Percentiles rank a stretch among this genome's conserved stretches.
phyloP scores from a whole-genome alignment of 2,888 invertebrate genomes.

The Hydrotaea diabolus region DNA sequence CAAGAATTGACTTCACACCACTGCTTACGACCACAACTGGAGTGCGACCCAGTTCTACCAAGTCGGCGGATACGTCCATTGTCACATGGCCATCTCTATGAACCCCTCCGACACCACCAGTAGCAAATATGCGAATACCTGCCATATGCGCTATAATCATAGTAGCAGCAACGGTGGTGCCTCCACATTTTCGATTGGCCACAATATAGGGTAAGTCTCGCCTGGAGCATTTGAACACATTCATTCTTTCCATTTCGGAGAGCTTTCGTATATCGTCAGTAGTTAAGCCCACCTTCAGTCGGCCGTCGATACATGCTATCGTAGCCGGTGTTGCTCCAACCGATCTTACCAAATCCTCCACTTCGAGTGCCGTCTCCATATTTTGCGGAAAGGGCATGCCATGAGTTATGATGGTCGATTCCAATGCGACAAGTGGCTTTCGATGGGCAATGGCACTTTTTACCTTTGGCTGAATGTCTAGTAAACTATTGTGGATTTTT shows the following conservation, averaged over 20 bases:
- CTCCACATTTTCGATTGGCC: slow-evolving; percentile 88
- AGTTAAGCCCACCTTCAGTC: slow-evolving; percentile 89
- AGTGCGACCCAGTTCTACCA: slow-evolving; percentile 93
- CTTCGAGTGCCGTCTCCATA: slow-evolving; percentile 85
- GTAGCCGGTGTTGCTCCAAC: slow-evolving; percentile 95
- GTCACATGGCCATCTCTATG: slow-evolving; percentile 93
- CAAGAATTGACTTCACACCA: slow-evolving; percentile 98
- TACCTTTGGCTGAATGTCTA: slow-evolving; percentile 85
- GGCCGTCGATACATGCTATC: slow-evolving; percentile 92
- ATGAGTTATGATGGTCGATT: slow-evolving; percentile 98
- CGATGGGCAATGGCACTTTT: slow-evolving; percentile 83
- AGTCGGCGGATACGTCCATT: slow-evolving; percentile 96
- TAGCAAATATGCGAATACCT: slow-evolving; percentile 95
- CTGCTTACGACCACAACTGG: slow-evolving; percentile 95
- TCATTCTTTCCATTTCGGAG: slow-evolving; percentile 80
- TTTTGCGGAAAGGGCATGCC: slow-evolving; percentile 98
- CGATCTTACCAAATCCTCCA: slow-evolving; percentile 86
- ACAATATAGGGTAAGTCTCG: slow-evolving; percentile 91
- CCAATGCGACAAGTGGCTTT: slow-evolving; percentile 94
- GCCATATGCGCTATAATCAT: slow-evolving; percentile 91
- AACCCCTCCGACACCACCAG: slow-evolving; percentile 94
- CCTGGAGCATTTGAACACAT: slow-evolving; percentile 90
- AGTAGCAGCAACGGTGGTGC: slow-evolving; percentile 98
- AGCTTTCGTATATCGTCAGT: slow-evolving; percentile 85
- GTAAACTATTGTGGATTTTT: slow-evolving; percentile 66